Base-by-base conservation (phyloP, 2,797 vertebrate genomes). In the Phataginus tetradactyla region DNA sequence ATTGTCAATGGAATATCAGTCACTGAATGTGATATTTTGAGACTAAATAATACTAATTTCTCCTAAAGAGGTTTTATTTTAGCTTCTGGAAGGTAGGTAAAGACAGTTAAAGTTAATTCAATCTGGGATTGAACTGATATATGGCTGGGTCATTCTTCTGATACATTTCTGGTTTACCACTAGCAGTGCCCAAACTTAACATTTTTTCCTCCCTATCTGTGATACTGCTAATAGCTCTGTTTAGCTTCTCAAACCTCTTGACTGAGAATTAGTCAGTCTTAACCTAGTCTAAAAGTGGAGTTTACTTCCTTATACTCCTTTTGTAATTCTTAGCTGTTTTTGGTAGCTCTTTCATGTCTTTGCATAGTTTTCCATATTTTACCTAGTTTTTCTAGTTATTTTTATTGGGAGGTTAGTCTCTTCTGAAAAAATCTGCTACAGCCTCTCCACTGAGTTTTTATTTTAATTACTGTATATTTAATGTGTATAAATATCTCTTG, bases 381-480 rank as follows among this genome's bases (percentile, higher is more conserved):
- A 68, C 17, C 32, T 71, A 49, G 11, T 42, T 78, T 90, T 39
- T 77, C 53, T 57, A 75, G 39, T 77, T 94, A 29, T 68, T 59
- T 86, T 81, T 53, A 57, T 63, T 72, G 42, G 55, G 7, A 64
- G 9, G 8, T 66, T 45, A 92, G 29, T 55, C 23, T 72, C 20
- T 83, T 78, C 32, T 78, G 27, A 78, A 39, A 55, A 83, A 53
- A 66, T 83, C 32, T 78, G 37, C 17, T 27, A 45, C 86, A 92
- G 45, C 14, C 45, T 86, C 25, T 90, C 34, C n/a, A 92, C 29
- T 83, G 32, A 55, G 14, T 64, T 86, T 91, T 66, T 37, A 59
- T 94, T 86, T 92, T 34, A 81, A 72, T 74, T 94, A 61, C 17
- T 71, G 4, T 78, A 37, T 61, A 90, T 59, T 75, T 81, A 84